Conservation (phyloP, 2,888 invertebrate genomes). For the Cerastis leucographa region DNA sequence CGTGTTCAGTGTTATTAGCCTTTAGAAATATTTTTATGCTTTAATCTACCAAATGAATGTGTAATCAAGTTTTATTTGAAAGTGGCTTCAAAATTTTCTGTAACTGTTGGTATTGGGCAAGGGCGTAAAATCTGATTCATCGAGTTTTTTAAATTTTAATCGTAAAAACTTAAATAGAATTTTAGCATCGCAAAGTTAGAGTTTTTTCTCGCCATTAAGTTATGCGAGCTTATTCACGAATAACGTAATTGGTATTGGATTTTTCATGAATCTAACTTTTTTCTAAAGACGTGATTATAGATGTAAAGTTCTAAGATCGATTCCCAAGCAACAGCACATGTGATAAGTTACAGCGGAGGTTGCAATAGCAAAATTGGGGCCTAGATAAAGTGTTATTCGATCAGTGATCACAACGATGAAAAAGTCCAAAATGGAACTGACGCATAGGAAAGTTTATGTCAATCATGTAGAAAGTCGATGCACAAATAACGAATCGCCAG, state of each 20-base stretch:
- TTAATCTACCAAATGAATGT: slow-evolving; percentile 11
- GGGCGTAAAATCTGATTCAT: neutral
- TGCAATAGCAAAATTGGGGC: neutral
- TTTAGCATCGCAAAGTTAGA: slow-evolving; percentile 18
- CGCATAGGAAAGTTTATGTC: neutral
- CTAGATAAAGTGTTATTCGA: neutral
- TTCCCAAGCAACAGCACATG: neutral
- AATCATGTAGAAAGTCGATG: neutral
- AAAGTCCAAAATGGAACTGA: neutral
- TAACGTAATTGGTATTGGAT: neutral
- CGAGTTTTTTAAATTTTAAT: slow-evolving; percentile 15
- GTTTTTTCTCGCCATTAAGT: neutral
- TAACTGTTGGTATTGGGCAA: neutral
- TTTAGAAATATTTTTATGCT: neutral
- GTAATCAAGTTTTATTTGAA: slow-evolving; percentile 22
- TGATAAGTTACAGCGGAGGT: neutral
- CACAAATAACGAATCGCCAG: neutral
- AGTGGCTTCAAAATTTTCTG: neutral
- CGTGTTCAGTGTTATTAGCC: neutral
- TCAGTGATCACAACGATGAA: neutral
- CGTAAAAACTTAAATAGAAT: slow-evolving; percentile 12
- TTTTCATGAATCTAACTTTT: slow-evolving; percentile 7
- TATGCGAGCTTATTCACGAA: slow-evolving; percentile 14
- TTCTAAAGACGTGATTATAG: neutral
- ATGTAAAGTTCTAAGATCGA: neutral